Evolutionary conservation across 2,113 vertebrate genomes (phyloP), one percentile per base, ranked within the genome.

Genomic region (Spea bombifrons): DNA sequence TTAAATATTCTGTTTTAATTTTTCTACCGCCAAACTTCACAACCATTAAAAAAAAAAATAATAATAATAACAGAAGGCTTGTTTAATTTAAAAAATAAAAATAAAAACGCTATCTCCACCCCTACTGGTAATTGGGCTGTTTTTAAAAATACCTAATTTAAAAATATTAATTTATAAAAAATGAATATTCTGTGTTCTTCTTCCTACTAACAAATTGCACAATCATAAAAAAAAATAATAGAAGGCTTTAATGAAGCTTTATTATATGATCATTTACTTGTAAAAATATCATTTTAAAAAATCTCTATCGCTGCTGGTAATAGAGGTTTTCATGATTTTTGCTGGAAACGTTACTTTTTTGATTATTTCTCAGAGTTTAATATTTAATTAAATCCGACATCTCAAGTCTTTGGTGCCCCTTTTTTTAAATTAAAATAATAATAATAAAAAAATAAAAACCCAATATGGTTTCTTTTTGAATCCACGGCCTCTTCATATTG

Each of bases 361-460:
- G 69, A 30, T 30, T 30, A 30, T 30, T 30, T 73, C 83, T 75
- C 67, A 17, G 72, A 70, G 30, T 53, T 73, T 67, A 47, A 83
- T 49, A 85, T 90, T 90, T 89, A 89, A 90, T 90, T 83, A 89
- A 88, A 87, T 88, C 80, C 85, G 84, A 83, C 84, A 84, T 75
- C 84, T 80, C 75, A 85, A 70, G 63, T 75, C 84, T 85, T 83
- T 84, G 84, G 82, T 74, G 82, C 80, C 68, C 86, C 85, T 88
- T 88, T 89, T 88, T 88, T 89, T 88, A 87, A 87, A 86, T 85
- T 83, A 75, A 81, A 79, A 90, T 68, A 80, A 61, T 16, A 71
- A 30, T 30, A 30, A 30, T 30, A 71, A 84, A 87, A 87, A 84
- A 8, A 66, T 3, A 66, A 82, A 88, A 87, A 84, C 74, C 44